Evolutionary conservation across 2,113 vertebrate species (phyloP), one percentile per base, ranked within the genome.

Genomic region (Xiphorhynchus elegans): DNA sequence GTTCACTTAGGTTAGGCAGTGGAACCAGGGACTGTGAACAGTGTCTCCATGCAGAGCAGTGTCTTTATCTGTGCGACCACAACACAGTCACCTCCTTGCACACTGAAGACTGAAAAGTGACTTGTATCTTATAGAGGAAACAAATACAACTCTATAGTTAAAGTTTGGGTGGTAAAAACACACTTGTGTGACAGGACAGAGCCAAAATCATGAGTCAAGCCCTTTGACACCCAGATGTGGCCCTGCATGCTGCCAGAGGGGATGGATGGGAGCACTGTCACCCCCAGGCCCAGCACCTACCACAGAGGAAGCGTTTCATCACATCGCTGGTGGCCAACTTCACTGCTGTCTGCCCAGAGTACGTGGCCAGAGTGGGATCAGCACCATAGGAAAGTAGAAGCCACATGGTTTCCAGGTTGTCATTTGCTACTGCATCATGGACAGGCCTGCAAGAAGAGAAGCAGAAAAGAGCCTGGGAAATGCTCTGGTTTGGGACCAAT

Each of bases 341-440:
- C 97, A 99, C 98, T 10, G 99, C 98, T 1, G 99, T 99, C 98
- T 99, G 99, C 58, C 99, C 99, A 1, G 99, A 99, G 96, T 99
- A 99, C 12, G 99, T 99, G 63, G 99, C 99, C 94, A 99, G 98
- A 4, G 99, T 99, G 14, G 99, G 99, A 95, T 99, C 99, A 4
- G 99, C 99, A 8, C 99, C 99, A 63, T 99, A 99, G 89, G 99
- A 99, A 68, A 99, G 98, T 64, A 99, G 98, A 94, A 99, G 97
- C 99, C 99, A 99, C 86, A 99, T 99, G 46, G 99, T 99, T n/a
- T 99, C 98, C 75, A 99, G 97, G 98, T 99, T 99, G 97, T 99
- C 99, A 6, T 99, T 99, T 2, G 99, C 99, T 62, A 99, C 99
- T 1, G 99, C 99, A 9, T 99, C 99, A 3, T 99, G 99, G 96